Percentiles rank a stretch among this genome's conserved stretches.
phyloP scores from a whole-genome alignment of 64 coral and sea anemone genomes.

The Catalaphyllia jardinei region DNA sequence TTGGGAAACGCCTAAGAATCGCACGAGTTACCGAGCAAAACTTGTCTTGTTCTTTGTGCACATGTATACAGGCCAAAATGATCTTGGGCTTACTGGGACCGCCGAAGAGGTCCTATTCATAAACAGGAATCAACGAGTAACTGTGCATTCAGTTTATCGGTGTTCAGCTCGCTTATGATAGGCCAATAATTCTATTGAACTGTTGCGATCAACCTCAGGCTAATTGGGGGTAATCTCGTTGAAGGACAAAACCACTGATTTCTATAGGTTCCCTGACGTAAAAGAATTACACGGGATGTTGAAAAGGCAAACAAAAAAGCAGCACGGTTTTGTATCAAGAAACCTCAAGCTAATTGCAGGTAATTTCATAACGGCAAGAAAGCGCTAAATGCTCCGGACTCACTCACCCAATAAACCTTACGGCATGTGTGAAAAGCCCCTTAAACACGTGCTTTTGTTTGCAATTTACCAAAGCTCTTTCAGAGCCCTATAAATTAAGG shows the following conservation, averaged over 20 bases:
- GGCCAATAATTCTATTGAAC: not conserved
- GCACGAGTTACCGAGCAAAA: too few species aligned
- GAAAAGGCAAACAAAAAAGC: not conserved
- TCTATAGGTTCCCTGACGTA: not conserved
- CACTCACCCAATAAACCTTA: too few species aligned
- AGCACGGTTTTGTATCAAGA: not conserved
- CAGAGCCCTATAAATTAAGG: too few species aligned
- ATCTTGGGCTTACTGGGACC: too few species aligned
- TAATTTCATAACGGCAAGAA: not conserved
- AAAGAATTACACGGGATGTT: not conserved
- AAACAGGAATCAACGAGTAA: not conserved
- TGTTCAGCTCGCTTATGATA: not conserved
- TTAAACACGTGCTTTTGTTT: too few species aligned
- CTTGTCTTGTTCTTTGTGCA: too few species aligned
- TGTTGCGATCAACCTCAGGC: not conserved
- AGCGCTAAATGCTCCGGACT: not conserved
- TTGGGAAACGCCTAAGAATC: too few species aligned
- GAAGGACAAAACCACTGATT: not conserved
- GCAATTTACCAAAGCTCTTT: too few species aligned
- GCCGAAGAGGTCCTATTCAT: too few species aligned
- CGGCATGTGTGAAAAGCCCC: too few species aligned
- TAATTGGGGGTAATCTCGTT: not conserved
- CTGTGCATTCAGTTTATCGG: not conserved
- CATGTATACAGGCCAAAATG: too few species aligned
- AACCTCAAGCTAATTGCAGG: not conserved